Conservation (phyloP, 2,888 invertebrate genomes). For the Drosophila diplacantha region DNA sequence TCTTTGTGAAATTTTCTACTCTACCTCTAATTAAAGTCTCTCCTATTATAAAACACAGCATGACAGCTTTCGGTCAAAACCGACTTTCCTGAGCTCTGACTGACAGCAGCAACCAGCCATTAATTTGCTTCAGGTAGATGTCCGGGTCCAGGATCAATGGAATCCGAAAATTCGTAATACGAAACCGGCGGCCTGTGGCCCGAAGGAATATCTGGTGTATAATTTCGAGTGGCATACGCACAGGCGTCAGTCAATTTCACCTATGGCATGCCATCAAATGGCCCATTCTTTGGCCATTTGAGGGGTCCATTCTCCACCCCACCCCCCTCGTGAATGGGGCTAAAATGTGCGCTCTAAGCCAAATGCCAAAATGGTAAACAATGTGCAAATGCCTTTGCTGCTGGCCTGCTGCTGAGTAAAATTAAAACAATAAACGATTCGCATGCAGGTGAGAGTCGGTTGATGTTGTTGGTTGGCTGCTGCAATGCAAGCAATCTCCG, state of each 20-base stretch:
- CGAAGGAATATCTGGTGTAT: constrained; percentile 4
- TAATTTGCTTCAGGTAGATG: not conserved
- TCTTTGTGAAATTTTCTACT: no score
- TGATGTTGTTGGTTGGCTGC: constrained; percentile 1
- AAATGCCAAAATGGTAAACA: constrained; percentile 68
- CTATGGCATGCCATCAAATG: constrained; percentile 35
- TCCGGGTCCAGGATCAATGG: not conserved
- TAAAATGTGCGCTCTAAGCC: constrained; percentile 52
- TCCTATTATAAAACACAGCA: not conserved
- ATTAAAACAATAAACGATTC: constrained; percentile 68
- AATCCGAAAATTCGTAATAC: not conserved
- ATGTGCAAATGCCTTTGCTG: constrained; percentile 55
- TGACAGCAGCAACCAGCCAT: not conserved
- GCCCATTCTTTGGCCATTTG: not conserved
- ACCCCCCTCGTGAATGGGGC: not conserved
- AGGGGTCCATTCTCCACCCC: not conserved
- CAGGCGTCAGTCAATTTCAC: constrained; percentile 45
- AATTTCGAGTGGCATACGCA: constrained; percentile 33
- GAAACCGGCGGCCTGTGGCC: not conserved
- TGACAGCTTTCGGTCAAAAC: not conserved
- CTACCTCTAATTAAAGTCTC: not conserved
- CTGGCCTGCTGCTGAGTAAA: constrained; percentile 49
- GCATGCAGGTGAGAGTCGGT: constrained; percentile 17
- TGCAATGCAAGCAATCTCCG: constrained; percentile 40
- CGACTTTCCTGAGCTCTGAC: not conserved